Percentiles rank a stretch among this genome's conserved stretches.
These are phyloP conservation scores for Drosophila pseudoananassae DNA, from an alignment of 1,140 invertebrate species.

Conservation along the genomic window DNA sequence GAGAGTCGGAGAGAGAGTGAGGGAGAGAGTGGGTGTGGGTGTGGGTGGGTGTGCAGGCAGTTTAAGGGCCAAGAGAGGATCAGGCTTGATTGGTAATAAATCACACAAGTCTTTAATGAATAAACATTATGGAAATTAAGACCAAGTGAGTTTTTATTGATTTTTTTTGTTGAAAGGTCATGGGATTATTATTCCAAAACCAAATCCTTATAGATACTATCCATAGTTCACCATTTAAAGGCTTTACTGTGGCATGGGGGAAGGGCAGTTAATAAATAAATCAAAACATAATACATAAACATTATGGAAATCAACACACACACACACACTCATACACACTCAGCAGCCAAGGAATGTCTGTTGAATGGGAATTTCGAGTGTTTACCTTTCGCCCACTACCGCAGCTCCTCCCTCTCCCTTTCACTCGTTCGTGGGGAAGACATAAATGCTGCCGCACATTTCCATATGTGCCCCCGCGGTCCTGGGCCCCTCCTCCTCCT, in stretches of 20 bases:
- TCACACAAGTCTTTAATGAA: neutral
- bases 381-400: conserved; percentile 13
- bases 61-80: neutral
- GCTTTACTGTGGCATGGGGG: neutral
- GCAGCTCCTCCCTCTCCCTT: neutral
- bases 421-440: conserved; percentile 44
- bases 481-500: neutral
- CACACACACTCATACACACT: conserved; percentile 27
- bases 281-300: conserved; percentile 50
- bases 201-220: too few relatives aligned
- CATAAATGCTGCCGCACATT: conserved; percentile 68
- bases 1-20: neutral
- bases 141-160: neutral
- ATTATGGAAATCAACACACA: conserved; percentile 38
- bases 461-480: conserved; percentile 38
- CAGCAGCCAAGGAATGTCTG: conserved; percentile 29
- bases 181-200: too few relatives aligned
- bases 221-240: neutral
- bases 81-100: conserved; percentile 1
- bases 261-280: conserved; percentile 66
- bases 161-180: too few relatives aligned
- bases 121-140: neutral
- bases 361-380: conserved; percentile 35
- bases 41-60: neutral
- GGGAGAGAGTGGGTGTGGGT: conserved; percentile 1